Base-by-base conservation (phyloP, 2,113 vertebrate species). In the Ophiodon elongatus region DNA sequence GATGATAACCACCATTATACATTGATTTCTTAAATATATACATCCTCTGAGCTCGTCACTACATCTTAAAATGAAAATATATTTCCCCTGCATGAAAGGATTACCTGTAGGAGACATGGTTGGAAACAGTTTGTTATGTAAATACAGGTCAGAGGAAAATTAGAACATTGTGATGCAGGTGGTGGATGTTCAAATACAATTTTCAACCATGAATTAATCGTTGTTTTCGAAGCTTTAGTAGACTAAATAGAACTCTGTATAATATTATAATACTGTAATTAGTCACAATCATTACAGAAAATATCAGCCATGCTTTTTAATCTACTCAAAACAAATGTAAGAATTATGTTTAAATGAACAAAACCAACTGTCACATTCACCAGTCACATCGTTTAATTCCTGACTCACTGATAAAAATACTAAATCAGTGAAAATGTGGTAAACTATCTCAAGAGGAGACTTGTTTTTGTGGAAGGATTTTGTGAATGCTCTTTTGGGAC, bases 401-500 rank as follows among this genome's bases (percentile, higher is more conserved):
- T 47, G 67, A 63, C 35, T 74, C 17, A 31, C 14, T 41, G 25
- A 3, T 57, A 33, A 75, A 43, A 64, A 63, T 66, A 37, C 50
- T 39, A 19, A 14, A 50, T 54, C 60, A 57, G 56, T 72, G n/a
- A 74, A 72, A 76, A 59, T 43, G 29, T 37, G 17, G 9, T 56
- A 37, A 83, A 66, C 9, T 13, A 23, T 77, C 67, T 77, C 63
- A 52, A 23, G 75, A 77, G 75, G 35, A 21, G 68, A 1, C 23
- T 71, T 77, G 43, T 77, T 79, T 73, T 62, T 52, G 37, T 74
- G 35, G 25, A 70, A 68, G 19, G 60, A 59, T 83, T 87, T 70
- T 60, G 39, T 60, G 59, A 88, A 82, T 64, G 52, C 27, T 84
- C 69, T 68, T 83, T 56, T 29, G 71, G 66, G 66, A 80, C 37